These are phyloP conservation scores for Apodemus agrarius DNA, from an alignment of 2,797 vertebrate genomes.

Conservation along the genomic window DNA sequence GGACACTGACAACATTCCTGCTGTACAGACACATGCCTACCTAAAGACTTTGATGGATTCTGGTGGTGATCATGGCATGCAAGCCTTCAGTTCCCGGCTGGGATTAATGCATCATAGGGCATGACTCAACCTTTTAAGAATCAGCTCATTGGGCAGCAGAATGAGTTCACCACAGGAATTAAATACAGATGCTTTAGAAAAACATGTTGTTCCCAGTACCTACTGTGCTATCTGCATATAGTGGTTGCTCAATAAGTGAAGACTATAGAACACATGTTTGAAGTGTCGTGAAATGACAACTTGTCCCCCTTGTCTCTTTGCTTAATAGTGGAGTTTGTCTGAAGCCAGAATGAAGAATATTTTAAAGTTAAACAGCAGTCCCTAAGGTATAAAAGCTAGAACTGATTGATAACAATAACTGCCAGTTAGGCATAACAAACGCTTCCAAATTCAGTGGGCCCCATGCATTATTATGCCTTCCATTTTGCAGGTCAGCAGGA, in stretches of 20 bases:
- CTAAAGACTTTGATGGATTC: constrained; percentile 67
- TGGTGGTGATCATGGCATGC: constrained; percentile 43
- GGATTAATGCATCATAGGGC: constrained; percentile 30
- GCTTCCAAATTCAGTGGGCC: not conserved
- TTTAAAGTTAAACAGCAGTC: constrained; percentile 44
- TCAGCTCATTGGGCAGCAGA: not conserved
- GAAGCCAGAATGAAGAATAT: not conserved
- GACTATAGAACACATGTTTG: not conserved
- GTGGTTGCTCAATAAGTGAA: constrained; percentile 54
- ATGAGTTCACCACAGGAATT: constrained; percentile 54
- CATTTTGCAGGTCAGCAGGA: not conserved
- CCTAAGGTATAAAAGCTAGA: not conserved
- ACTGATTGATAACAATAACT: not conserved
- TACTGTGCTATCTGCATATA: not conserved
- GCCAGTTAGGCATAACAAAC: constrained; percentile 23
- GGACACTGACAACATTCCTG: constrained; percentile 58
- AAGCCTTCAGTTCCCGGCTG: constrained; percentile 13
- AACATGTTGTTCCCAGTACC: constrained; percentile 34
- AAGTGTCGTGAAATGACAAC: not conserved
- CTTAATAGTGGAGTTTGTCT: not conserved
- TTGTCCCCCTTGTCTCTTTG: not conserved
- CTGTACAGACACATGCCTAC: constrained; percentile 67
- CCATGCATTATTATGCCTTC: not conserved
- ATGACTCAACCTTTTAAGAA: constrained; percentile 60
- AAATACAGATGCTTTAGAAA: constrained; percentile 31